These are phyloP conservation scores for Zaprionus africanus DNA, from an alignment of 1,140 invertebrate genomes.

Conservation along the genomic window DNA sequence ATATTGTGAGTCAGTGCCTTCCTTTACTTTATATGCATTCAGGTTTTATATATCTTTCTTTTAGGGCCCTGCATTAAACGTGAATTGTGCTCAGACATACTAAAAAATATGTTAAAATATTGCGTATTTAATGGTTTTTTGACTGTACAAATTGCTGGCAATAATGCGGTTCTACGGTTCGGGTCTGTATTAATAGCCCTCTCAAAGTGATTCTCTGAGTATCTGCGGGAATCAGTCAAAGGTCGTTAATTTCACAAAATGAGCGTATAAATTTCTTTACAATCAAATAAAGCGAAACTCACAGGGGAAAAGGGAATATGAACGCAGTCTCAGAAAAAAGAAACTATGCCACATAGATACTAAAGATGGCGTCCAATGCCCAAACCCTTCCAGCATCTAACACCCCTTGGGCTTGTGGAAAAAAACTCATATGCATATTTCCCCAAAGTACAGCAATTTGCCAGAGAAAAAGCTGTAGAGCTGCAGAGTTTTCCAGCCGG, in stretches of 20 bases:
- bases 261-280: constrained; percentile 55
- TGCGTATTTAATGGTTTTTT: constrained; percentile 27
- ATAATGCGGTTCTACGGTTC: constrained; percentile 12
- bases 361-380: constrained; percentile 20
- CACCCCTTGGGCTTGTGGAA: not conserved
- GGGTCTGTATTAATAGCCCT: not conserved
- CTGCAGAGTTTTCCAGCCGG: not conserved
- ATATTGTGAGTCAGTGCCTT: constrained; percentile 10
- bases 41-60: constrained; percentile 10
- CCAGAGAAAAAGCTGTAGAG: constrained; percentile 16
- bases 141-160: constrained; percentile 38
- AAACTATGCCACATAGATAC: not conserved
- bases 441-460: constrained; percentile 22
- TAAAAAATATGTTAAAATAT: constrained; percentile 42
- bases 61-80: constrained; percentile 16
- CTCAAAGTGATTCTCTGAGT: constrained; percentile 5
- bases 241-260: constrained; percentile 63
- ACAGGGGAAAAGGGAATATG: constrained; percentile 10
- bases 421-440: constrained; percentile 42
- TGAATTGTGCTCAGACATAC: constrained; percentile 20
- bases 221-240: constrained; percentile 59
- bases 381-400: constrained; percentile 22
- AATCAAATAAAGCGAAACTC: constrained; percentile 42
- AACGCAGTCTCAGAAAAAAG: not conserved
- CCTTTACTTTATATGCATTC: not conserved